Evolutionary conservation across 2,113 vertebrate genomes (phyloP).

Genomic region (Stigmatopora argus): DNA sequence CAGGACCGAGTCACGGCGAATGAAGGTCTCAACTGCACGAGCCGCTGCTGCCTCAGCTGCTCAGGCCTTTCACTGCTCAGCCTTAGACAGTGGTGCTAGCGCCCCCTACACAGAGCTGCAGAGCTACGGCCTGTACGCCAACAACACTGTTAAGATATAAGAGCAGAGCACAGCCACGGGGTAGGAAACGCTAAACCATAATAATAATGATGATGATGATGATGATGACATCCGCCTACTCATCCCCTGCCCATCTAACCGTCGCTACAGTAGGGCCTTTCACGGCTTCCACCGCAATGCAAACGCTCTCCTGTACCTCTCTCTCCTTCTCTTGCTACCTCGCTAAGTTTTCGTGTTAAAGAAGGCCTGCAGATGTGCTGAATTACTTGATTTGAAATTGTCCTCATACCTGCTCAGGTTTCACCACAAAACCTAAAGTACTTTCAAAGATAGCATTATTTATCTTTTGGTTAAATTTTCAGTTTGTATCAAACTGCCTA

Average conservation of each 20-base stretch:
- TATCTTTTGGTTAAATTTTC: background rate
- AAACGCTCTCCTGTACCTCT: conserved; percentile 52
- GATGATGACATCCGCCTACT: conserved; percentile 58
- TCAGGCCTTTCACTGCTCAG: conserved; percentile 79
- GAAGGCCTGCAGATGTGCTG: conserved; percentile 42
- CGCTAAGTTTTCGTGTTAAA: conserved; percentile 44
- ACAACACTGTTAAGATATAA: conserved; percentile 77
- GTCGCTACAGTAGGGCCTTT: conserved; percentile 62
- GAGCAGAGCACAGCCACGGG: conserved; percentile 66
- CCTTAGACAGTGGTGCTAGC: conserved; percentile 75
- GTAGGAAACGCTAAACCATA: conserved; percentile 60
- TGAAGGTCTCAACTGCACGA: conserved; percentile 87
- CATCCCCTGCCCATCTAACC: conserved; percentile 60
- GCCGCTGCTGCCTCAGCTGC: conserved; percentile 68
- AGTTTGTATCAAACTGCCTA: no score
- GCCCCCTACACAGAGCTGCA: conserved; percentile 75
- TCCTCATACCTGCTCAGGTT: conserved; percentile 45
- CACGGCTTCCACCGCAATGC: conserved; percentile 64
- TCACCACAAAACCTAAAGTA: background rate
- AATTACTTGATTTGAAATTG: conserved; percentile 61
- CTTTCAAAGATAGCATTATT: background rate
- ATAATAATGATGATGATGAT: conserved; percentile 56
- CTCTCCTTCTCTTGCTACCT: conserved; percentile 42
- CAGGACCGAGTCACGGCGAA: conserved; percentile 92
- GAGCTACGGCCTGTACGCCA: conserved; percentile 73